These are phyloP conservation scores for Mythimna pallens DNA, from an alignment of 2,888 invertebrate species.

Conservation along the genomic window DNA sequence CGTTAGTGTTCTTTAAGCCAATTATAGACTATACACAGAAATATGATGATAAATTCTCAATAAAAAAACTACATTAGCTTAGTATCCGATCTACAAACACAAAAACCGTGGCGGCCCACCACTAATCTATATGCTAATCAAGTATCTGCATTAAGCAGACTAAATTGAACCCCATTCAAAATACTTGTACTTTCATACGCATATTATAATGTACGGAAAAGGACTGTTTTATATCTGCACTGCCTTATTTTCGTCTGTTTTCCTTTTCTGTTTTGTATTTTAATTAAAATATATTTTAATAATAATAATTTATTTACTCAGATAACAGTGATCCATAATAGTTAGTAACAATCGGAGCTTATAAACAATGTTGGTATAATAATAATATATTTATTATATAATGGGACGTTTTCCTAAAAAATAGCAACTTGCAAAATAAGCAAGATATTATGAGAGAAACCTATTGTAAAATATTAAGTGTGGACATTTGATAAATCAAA, in stretches of 20 bases:
- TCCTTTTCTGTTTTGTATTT: not conserved
- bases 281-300: not conserved
- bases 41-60: no score
- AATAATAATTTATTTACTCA: no score
- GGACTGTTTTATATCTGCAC: conserved; percentile 14
- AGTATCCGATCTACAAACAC: conserved; percentile 26
- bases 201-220: conserved; percentile 8
- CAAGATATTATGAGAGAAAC: no score
- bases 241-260: not conserved
- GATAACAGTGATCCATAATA: no score
- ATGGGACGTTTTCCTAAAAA: no score
- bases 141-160: conserved; percentile 67
- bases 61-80: not conserved
- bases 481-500: no score
- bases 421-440: no score
- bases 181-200: conserved; percentile 50
- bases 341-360: no score
- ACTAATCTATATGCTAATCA: conserved; percentile 82
- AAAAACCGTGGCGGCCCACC: conserved; percentile 55
- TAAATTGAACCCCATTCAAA: conserved; percentile 71
- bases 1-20: not conserved
- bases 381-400: no score
- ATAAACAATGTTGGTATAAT: no score
- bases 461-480: no score
- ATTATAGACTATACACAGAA: not conserved